A percentile compares a stretch with the other conserved stretches of the same genome.
Evolutionary conservation across 2,113 vertebrate genomes (phyloP).

Genomic region (Gambusia holbrooki): DNA sequence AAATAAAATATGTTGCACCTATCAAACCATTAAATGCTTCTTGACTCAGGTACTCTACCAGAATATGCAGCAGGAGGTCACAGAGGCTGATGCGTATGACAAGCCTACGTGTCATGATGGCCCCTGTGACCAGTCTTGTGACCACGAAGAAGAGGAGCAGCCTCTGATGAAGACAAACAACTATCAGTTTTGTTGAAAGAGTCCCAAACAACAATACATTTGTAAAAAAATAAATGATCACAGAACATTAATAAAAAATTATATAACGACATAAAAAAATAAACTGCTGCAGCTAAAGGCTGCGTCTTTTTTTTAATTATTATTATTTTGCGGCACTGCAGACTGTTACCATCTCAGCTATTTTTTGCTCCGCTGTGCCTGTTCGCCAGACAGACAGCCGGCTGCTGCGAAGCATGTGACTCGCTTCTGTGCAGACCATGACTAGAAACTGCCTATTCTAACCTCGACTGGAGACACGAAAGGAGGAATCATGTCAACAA

Average conservation of each 20-base stretch:
- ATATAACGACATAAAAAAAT: background rate
- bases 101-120: conserved; percentile 79
- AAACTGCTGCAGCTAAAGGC: conserved; percentile 8
- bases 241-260: background rate
- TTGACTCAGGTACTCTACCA: conserved; percentile 71
- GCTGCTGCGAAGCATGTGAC: conserved; percentile 66
- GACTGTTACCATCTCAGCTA: conserved; percentile 39
- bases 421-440: conserved; percentile 52
- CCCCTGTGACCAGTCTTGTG: conserved; percentile 87
- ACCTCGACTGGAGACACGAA: conserved; percentile 45
- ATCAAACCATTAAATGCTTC: background rate
- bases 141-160: conserved; percentile 82
- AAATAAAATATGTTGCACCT: background rate
- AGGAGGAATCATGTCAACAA: conserved; percentile 52
- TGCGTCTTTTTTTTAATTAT: background rate
- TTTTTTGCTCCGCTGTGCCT: conserved; percentile 38
- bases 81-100: conserved; percentile 74
- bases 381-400: conserved; percentile 50
- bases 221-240: conserved; percentile 4
- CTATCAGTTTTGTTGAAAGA: conserved; percentile 91
- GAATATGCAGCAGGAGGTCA: conserved; percentile 71
- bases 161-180: conserved; percentile 92
- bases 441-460: conserved; percentile 58
- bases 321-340: conserved; percentile 6
- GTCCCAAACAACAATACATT: background rate